Base-by-base conservation (phyloP, 2,888 invertebrate species). In the Andrena bicolor region DNA sequence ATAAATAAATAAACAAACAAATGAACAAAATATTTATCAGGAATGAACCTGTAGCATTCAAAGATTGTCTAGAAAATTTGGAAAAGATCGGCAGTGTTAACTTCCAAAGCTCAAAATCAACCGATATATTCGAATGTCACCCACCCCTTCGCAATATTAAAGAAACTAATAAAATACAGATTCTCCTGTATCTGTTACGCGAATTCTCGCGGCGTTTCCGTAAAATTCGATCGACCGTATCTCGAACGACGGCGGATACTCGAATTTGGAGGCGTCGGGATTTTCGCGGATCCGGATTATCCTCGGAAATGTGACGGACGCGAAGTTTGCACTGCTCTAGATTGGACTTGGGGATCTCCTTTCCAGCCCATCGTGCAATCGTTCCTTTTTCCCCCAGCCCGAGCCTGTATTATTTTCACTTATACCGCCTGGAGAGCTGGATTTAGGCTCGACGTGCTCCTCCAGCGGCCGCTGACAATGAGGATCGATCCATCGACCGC, bases 251-350 rank as follows among this genome's bases (percentile, higher is more conserved):
- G 65, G n/a, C 53, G 64, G 56, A 63, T 49, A 76, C 73, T 82
- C 80, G 66, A 84, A 84, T 70, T 76, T 65, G 80, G 78, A 73
- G 48, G 41, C 41, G 41, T 41, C 61, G 58, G 30, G 80, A 80
- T 83, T 76, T 73, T 30, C 76, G 58, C 23, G 76, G 10, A 84
- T 76, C 84, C 84, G 84, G 84, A 84, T 83, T 70, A 84, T 84
- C 80, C 80, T n/a, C 49, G 69, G 58, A 77, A 79, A 80, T 68
- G 71, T 68, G 79, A 70, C 69, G 70, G 83, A 68, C 71, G 48
- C 53, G 72, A 56, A 77, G 76, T 71, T 83, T 65, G 65, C 83
- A 61, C 7, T 48, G 63, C 56, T 78, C 61, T 20, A 41, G 65
- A 68, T 80, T 63, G 61, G 65, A 64, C 80, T 80, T 72, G 32